Evolutionary conservation across 23 tunicate species (phyloP).

Genomic region (Clavelina lepadiformis): DNA sequence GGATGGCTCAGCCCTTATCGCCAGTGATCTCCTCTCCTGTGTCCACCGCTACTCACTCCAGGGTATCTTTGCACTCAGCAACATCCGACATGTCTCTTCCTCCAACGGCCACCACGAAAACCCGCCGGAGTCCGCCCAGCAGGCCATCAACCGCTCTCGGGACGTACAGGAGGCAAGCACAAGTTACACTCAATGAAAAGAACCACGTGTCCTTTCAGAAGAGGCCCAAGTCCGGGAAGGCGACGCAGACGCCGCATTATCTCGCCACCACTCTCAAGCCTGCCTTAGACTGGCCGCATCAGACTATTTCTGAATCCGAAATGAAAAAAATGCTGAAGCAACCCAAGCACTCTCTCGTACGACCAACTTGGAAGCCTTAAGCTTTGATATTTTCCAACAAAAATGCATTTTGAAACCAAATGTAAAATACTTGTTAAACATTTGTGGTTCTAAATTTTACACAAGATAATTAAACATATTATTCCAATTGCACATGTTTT

Average conservation of each 20-base stretch:
- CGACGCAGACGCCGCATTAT: constrained; percentile 74
- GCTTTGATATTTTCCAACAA: too few relatives aligned
- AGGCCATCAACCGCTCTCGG: not conserved
- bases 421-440: too few relatives aligned
- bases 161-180: constrained; percentile 2
- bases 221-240: constrained; percentile 5
- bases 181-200: too few relatives aligned
- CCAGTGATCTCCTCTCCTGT: constrained; percentile 53
- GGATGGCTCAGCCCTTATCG: not conserved
- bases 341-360: constrained; percentile 13
- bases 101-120: not conserved
- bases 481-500: too few relatives aligned
- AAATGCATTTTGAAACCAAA: too few relatives aligned
- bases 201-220: too few relatives aligned
- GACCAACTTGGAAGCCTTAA: constrained; percentile 82
- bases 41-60: constrained; percentile 16
- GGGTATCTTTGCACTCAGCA: constrained; percentile 3
- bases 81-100: constrained; percentile 1
- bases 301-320: constrained; percentile 57
- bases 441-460: too few relatives aligned
- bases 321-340: constrained; percentile 41
- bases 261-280: constrained; percentile 50
- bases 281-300: constrained; percentile 34
- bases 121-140: not conserved
- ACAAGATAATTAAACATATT: too few relatives aligned